Conservation (phyloP, 2,888 invertebrate species). For the Enchytraeus crypticus region DNA sequence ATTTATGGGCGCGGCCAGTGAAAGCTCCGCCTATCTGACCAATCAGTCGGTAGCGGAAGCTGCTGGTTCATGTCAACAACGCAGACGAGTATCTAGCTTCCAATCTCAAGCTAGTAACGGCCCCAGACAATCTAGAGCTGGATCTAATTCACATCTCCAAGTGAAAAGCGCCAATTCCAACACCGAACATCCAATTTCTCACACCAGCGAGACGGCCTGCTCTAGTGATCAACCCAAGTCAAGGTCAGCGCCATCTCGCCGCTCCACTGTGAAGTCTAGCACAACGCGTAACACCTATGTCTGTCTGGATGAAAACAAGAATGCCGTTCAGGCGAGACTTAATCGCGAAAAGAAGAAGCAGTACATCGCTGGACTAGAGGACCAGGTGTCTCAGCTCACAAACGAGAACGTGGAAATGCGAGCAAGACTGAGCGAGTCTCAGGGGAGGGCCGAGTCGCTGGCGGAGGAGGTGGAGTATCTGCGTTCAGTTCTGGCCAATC, state of each 20-base stretch:
- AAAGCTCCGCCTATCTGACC: no score
- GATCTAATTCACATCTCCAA: no score
- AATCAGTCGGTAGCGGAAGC: no score
- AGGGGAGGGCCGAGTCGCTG: slow-evolving; percentile 27
- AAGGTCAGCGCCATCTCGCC: neutral
- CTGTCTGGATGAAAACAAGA: slow-evolving; percentile 2
- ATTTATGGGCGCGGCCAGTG: neutral
- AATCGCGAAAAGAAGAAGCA: slow-evolving; percentile 43
- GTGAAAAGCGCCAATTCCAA: no score
- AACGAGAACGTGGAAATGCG: slow-evolving; percentile 31
- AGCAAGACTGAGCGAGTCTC: slow-evolving; percentile 9
- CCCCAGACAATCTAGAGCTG: no score
- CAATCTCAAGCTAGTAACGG: no score
- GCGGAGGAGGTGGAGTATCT: slow-evolving; percentile 38
- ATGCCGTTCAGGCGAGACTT: slow-evolving; percentile 31
- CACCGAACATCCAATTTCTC: no score
- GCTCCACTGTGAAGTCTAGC: no score
- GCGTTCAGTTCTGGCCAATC: slow-evolving; percentile 40
- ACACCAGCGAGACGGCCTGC: no score
- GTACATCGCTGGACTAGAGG: slow-evolving; percentile 35
- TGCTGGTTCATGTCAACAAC: no score
- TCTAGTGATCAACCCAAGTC: no score
- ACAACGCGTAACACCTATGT: neutral
- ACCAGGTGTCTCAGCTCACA: slow-evolving; percentile 30
- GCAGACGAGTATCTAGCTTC: no score